These are phyloP conservation scores for Tylochromis polylepis DNA, from an alignment of 2,113 vertebrate species.

Conservation along the genomic window DNA sequence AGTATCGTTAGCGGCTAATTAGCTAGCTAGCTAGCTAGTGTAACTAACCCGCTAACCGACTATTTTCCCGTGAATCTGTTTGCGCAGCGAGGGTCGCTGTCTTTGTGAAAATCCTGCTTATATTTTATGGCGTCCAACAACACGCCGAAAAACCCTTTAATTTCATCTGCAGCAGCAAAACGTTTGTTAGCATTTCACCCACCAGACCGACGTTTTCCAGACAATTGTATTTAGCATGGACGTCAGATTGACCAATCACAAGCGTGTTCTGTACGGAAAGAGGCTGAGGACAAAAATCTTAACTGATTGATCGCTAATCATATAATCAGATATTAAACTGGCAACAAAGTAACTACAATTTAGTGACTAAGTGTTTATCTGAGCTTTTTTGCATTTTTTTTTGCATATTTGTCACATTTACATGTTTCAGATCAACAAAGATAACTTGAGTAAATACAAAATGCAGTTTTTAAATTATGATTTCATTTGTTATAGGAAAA, in stretches of 20 bases:
- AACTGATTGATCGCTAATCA: not conserved
- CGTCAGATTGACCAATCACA: conserved; percentile 44
- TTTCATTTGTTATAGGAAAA: not conserved
- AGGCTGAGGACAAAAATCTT: not conserved
- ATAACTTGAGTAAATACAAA: not conserved
- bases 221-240: not conserved
- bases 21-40: not conserved
- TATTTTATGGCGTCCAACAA: not conserved
- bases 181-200: not conserved
- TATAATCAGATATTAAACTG: not conserved
- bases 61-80: not conserved
- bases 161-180: not conserved
- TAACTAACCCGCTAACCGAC: not conserved
- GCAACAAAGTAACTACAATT: not conserved
- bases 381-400: not conserved
- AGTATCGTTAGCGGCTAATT: not conserved
- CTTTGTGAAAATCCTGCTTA: not conserved
- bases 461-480: not conserved
- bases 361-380: not conserved
- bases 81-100: not conserved
- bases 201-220: conserved; percentile 15
- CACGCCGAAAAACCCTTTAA: accelerated
- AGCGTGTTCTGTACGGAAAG: conserved; percentile 17
- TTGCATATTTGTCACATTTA: not conserved
- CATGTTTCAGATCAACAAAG: not conserved